These are phyloP conservation scores for Mycteria americana DNA, from an alignment of 2,797 vertebrate species.

Conservation along the genomic window DNA sequence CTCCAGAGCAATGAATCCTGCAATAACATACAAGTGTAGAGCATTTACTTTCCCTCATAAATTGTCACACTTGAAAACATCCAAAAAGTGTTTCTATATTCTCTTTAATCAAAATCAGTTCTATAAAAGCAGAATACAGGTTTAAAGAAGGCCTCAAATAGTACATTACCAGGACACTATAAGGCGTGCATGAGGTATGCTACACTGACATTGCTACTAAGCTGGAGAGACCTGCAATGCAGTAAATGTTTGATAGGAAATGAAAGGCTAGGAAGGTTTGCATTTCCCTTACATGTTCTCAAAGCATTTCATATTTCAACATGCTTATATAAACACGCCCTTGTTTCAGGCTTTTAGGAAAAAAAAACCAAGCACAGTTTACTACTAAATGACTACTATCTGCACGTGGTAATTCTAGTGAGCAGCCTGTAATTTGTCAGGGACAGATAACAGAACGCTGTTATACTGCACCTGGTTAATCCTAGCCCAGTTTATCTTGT, in stretches of 20 bases:
- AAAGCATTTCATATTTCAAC: slow-evolving; percentile 60
- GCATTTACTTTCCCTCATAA: slow-evolving; percentile 36
- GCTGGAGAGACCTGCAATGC: slow-evolving; percentile 60
- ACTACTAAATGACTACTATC: slow-evolving; percentile 54
- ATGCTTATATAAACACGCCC: slow-evolving; percentile 53
- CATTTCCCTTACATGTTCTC: slow-evolving; percentile 39
- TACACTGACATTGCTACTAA: neutral
- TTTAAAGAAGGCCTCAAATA: slow-evolving; percentile 50
- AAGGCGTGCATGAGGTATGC: neutral
- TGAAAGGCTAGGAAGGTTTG: slow-evolving; percentile 20
- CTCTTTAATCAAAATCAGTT: slow-evolving; percentile 47
- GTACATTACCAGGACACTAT: neutral
- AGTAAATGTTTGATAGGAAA: slow-evolving; percentile 32
- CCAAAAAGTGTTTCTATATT: neutral
- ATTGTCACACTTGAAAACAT: slow-evolving; percentile 26
- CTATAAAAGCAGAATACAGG: slow-evolving; percentile 42
- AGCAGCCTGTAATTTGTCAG: slow-evolving; percentile 64
- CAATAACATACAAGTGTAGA: neutral
- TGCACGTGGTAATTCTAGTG: slow-evolving; percentile 37
- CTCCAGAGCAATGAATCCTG: neutral
- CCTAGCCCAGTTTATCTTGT: slow-evolving; percentile 40
- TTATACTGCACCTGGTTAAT: slow-evolving; percentile 60
- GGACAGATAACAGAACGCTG: slow-evolving; percentile 43
- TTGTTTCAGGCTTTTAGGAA: slow-evolving; percentile 61
- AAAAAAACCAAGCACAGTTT: slow-evolving; percentile 41